Conservation (phyloP, 2,797 vertebrate genomes). For the Octomys mimax region DNA sequence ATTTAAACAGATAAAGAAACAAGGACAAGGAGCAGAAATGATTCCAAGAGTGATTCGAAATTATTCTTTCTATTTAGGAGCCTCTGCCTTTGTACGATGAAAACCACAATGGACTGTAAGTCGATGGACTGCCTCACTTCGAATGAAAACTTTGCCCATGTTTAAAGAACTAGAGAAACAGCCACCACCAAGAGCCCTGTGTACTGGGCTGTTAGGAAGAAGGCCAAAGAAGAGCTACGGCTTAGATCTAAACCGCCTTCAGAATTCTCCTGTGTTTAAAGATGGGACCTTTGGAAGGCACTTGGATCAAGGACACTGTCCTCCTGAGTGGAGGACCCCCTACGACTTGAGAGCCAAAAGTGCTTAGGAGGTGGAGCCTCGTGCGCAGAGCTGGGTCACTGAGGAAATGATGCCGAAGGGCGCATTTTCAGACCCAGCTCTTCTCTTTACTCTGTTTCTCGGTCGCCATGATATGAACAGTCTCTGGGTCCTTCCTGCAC, state of each 20-base stretch:
- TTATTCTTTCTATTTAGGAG: not conserved
- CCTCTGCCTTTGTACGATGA: not conserved
- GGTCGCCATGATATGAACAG: not conserved
- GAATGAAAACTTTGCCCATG: not conserved
- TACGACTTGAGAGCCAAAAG: not conserved
- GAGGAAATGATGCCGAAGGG: not conserved
- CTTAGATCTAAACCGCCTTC: not conserved
- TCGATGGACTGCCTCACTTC: not conserved
- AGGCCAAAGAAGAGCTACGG: not conserved
- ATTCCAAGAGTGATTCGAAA: not conserved
- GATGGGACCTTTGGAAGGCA: not conserved
- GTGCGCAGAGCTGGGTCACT: not conserved
- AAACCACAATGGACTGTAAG: not conserved
- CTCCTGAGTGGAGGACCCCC: not conserved
- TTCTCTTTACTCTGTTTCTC: not conserved
- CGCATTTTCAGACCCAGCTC: not conserved
- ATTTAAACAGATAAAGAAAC: not conserved
- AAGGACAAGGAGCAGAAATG: not conserved
- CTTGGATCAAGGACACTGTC: not conserved
- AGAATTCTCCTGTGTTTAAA: not conserved
- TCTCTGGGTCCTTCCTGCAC: not conserved
- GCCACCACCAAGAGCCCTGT: not conserved
- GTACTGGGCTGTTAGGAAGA: too few species aligned
- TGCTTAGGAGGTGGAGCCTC: not conserved
- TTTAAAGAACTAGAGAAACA: not conserved